These are phyloP conservation scores for Eupithecia subfuscata DNA, from an alignment of 2,888 invertebrate species.

Conservation along the genomic window DNA sequence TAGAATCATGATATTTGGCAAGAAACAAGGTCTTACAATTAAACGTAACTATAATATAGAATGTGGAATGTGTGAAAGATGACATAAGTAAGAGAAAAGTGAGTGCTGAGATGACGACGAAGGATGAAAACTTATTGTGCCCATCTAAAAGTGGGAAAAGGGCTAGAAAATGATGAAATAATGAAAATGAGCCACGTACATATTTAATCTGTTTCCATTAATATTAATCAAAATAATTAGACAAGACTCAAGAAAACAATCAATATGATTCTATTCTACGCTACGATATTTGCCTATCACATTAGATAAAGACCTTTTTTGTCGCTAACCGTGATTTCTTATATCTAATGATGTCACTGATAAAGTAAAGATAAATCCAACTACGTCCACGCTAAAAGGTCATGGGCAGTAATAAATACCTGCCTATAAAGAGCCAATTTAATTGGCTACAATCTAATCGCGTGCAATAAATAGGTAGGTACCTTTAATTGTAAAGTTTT, in stretches of 20 bases:
- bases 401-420: slow-evolving; percentile 7
- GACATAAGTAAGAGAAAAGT: background rate
- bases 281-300: background rate
- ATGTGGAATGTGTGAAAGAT: background rate
- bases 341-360: slow-evolving; percentile 19
- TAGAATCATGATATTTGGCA: too few relatives aligned
- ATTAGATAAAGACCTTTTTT: slow-evolving; percentile 1
- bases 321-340: slow-evolving; percentile 20
- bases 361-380: slow-evolving; percentile 8
- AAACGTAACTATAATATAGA: too few relatives aligned
- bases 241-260: background rate
- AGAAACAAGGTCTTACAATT: too few relatives aligned
- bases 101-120: background rate
- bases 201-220: background rate
- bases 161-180: too few relatives aligned
- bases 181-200: background rate
- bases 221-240: background rate
- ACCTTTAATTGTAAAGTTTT: background rate
- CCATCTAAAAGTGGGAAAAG: background rate
- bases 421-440: background rate
- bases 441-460: background rate
- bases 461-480: background rate
- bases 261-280: background rate
- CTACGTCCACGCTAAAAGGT: background rate
- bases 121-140: background rate